Conservation (phyloP, 2,797 vertebrate species). For the Selene dorsalis region DNA sequence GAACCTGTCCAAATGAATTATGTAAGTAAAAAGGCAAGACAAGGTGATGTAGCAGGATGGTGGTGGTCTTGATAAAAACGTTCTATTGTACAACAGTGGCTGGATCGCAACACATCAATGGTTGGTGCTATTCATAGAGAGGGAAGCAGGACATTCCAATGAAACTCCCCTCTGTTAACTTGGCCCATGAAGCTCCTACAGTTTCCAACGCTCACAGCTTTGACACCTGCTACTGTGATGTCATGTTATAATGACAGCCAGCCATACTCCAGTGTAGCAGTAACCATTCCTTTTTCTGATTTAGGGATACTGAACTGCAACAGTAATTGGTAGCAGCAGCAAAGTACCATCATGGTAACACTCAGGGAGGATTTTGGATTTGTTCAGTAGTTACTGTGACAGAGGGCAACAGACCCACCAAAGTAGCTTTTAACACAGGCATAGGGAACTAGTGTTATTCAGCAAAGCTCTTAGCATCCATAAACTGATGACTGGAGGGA, state of each 20-base stretch:
- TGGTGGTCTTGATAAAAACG: slow-evolving; percentile 9
- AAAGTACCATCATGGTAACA: slow-evolving; percentile 19
- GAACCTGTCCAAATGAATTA: slow-evolving; percentile 7
- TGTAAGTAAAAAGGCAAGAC: slow-evolving; percentile 4
- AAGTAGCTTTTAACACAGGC: slow-evolving; percentile 38
- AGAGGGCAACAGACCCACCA: not conserved
- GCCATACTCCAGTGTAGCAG: slow-evolving; percentile 33
- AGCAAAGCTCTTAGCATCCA: slow-evolving; percentile 1
- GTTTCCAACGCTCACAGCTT: slow-evolving; percentile 74
- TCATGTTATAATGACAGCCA: slow-evolving; percentile 62
- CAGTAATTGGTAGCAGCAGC: not conserved
- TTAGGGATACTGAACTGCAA: slow-evolving; percentile 9
- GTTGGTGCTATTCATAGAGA: slow-evolving; percentile 66
- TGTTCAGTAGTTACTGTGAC: slow-evolving; percentile 24
- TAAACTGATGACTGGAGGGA: slow-evolving; percentile 10
- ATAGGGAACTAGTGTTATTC: not conserved
- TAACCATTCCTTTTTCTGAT: slow-evolving; percentile 5
- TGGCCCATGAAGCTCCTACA: slow-evolving; percentile 62
- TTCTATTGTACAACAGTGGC: slow-evolving; percentile 7
- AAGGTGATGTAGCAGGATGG: not conserved
- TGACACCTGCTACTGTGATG: slow-evolving; percentile 78
- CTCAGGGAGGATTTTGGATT: not conserved
- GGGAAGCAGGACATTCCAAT: slow-evolving; percentile 51
- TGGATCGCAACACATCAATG: slow-evolving; percentile 53
- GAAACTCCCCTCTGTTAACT: slow-evolving; percentile 73